Evolutionary conservation across 2,113 vertebrate species (phyloP).

Genomic region (Charadrius vociferus): DNA sequence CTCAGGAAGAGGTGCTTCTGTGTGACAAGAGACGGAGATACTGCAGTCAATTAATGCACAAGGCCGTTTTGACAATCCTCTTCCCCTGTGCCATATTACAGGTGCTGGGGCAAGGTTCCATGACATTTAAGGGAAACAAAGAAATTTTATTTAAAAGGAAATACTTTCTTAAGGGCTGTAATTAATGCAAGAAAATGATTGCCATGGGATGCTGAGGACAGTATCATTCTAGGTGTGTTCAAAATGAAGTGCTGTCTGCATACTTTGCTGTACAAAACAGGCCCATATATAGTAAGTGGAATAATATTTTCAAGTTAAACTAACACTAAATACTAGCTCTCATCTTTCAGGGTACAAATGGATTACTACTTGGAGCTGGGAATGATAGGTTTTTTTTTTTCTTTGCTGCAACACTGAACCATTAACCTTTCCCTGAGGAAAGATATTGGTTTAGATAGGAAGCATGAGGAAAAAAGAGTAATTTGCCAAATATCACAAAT

Average conservation of each 20-base stretch:
- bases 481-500: conserved; percentile 57
- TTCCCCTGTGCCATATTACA: neutral
- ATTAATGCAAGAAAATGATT: conserved; percentile 15
- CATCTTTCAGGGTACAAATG: neutral
- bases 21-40: neutral
- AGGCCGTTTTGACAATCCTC: neutral
- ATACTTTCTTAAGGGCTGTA: conserved; percentile 30
- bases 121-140: conserved; percentile 26
- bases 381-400: neutral
- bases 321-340: neutral
- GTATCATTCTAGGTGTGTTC: neutral
- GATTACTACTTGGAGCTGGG: neutral
- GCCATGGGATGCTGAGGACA: neutral
- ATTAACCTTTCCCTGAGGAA: conserved; percentile 21
- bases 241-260: neutral
- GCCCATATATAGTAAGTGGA: neutral
- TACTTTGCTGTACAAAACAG: neutral
- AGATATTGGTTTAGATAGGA: conserved; percentile 28
- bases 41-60: neutral
- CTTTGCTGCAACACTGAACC: neutral
- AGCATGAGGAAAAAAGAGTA: neutral
- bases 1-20: neutral
- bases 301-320: conserved; percentile 9
- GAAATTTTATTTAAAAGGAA: too few relatives aligned
- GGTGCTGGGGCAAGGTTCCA: neutral